phyloP scores from a whole-genome alignment of 2,797 vertebrate genomes.

The Neomorphus geoffroyi region DNA sequence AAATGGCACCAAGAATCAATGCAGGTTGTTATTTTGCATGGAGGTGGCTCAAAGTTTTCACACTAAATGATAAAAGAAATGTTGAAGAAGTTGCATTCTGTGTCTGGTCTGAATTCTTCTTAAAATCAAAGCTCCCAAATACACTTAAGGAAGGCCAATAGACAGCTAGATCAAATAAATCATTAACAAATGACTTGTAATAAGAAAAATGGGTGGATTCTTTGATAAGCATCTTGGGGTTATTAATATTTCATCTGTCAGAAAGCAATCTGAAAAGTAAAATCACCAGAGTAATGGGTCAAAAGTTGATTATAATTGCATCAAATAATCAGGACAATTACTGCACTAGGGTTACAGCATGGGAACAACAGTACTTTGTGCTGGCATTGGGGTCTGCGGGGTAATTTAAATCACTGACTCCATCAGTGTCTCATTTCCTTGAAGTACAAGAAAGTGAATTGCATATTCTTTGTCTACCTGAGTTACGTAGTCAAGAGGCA shows the following conservation, averaged over 20 bases:
- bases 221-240: background rate
- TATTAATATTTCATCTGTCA: background rate
- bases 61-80: background rate
- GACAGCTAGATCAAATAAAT: background rate
- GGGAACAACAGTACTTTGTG: background rate
- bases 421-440: background rate
- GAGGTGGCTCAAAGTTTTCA: background rate
- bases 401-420: too few species aligned
- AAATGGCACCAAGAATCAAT: background rate
- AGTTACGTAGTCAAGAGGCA: rapidly evolving
- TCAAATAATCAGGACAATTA: background rate
- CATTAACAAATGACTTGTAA: background rate
- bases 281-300: background rate
- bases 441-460: background rate
- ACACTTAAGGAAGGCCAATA: background rate
- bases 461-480: background rate
- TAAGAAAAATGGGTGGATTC: background rate
- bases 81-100: background rate
- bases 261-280: background rate
- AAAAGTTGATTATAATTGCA: background rate
- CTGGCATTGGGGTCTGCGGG: too few species aligned
- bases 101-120: background rate
- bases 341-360: background rate
- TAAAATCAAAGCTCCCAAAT: background rate
- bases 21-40: background rate